Percentiles rank a stretch among this genome's conserved stretches.
phyloP scores from a whole-genome alignment of 1,140 invertebrate genomes.

The Pogonus chalceus region DNA sequence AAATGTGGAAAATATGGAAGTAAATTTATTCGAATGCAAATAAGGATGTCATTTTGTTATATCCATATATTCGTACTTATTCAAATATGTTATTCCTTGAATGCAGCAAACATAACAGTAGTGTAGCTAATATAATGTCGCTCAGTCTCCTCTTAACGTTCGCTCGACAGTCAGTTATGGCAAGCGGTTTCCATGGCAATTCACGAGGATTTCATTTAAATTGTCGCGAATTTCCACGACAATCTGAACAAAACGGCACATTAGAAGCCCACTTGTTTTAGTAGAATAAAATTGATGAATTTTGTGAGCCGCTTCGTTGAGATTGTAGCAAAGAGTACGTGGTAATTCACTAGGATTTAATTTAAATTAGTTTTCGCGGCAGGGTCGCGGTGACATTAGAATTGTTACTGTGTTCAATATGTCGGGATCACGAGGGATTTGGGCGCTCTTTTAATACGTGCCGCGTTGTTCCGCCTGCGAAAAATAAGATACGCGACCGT shows the following conservation, averaged over 20 bases:
- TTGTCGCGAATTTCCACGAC: slow-evolving; percentile 21
- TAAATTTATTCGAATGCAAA: too few relatives aligned
- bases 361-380: slow-evolving; percentile 34
- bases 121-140: too few relatives aligned
- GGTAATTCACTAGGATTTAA: slow-evolving; percentile 34
- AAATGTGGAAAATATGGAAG: too few relatives aligned
- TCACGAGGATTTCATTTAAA: slow-evolving; percentile 31
- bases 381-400: slow-evolving; percentile 27
- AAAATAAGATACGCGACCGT: neutral
- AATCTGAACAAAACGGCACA: slow-evolving; percentile 11
- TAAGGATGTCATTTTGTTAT: too few relatives aligned
- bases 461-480: neutral
- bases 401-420: slow-evolving; percentile 21
- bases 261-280: too few relatives aligned
- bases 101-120: too few relatives aligned
- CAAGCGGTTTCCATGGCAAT: slow-evolving; percentile 31
- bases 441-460: slow-evolving; percentile 1
- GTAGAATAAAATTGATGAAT: too few relatives aligned
- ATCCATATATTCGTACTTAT: too few relatives aligned
- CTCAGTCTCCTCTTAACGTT: neutral
- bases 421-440: slow-evolving; percentile 12
- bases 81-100: too few relatives aligned
- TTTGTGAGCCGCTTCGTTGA: slow-evolving; percentile 5
- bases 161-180: slow-evolving; percentile 20
- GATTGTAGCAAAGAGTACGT: slow-evolving; percentile 13